A percentile compares a stretch with the other conserved stretches of the same genome.
Evolutionary conservation across 1,140 invertebrate genomes (phyloP).

Genomic region (Linepithema humile): DNA sequence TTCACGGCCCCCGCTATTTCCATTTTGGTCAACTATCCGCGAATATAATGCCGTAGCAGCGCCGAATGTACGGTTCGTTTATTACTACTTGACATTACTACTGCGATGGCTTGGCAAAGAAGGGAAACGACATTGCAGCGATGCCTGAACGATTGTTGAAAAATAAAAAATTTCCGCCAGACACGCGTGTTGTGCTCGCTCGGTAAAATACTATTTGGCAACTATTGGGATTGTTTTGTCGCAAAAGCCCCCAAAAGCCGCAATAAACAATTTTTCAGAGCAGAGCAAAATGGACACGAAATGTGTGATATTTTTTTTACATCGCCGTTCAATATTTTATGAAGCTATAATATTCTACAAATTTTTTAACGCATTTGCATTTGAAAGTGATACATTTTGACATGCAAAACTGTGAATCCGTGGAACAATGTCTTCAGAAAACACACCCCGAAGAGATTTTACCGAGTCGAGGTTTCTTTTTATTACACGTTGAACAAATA

Average conservation of each 20-base stretch:
- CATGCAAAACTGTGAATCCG: neutral
- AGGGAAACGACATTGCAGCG: conserved; percentile 16
- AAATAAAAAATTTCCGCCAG: neutral
- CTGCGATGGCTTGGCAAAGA: neutral
- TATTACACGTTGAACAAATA: neutral
- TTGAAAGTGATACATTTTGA: neutral
- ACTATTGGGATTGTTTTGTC: neutral
- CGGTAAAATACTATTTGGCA: neutral
- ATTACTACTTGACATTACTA: conserved; percentile 35
- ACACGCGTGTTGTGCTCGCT: neutral
- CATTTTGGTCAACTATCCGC: conserved; percentile 58
- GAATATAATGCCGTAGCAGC: neutral
- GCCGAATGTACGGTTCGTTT: conserved; percentile 34
- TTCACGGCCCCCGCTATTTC: conserved; percentile 49
- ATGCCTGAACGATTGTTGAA: conserved; percentile 1
- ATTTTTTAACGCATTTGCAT: neutral
- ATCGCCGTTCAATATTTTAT: neutral
- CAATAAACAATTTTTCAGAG: neutral
- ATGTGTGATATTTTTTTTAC: neutral
- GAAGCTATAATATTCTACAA: too few relatives aligned
- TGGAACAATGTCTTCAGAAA: neutral
- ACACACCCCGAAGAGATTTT: neutral
- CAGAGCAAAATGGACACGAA: neutral
- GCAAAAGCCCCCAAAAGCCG: neutral
- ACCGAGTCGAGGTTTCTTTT: neutral